Base-by-base conservation (phyloP, 2,888 invertebrate genomes). In the Sinodicranocentrus sp. region DNA sequence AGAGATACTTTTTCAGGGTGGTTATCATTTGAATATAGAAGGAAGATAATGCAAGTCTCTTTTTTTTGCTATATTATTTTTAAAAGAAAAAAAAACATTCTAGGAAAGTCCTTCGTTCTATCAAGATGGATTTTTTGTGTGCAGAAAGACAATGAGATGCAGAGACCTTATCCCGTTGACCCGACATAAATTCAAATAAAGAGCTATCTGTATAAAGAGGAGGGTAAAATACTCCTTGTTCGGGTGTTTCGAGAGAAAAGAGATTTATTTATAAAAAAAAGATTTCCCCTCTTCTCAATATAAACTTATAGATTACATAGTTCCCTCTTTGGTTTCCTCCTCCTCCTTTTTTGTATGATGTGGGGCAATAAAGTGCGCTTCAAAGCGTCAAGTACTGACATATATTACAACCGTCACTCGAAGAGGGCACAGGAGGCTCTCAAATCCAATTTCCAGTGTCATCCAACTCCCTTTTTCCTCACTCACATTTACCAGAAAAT, bases 401-500 rank as follows among this genome's bases (percentile, higher is more conserved):
- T 85, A 85, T 84, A 84, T 85, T 84, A 84, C 84, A 68, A 78
- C 59, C 73, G 78, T 76, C 85, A 82, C 67, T 70, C 28, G 78
- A 72, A 39, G 70, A 71, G 78, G 72, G 83, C 70, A 77, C 65
- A 65, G 57, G 59, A 67, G 82, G 70, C 76, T 76, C 79, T 84
- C 84, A 84, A 86, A 86, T 85, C 84, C 86, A 86, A 87, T 87
- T 86, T 86, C 77, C 84, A 83, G 79, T 80, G 85, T 85, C 86
- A 85, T 85, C 85, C 86, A 80, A 80, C 79, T 85, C 83, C 80
- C 73, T 63, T 71, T 33, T 39, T 73, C 80, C 80, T 71, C 57
- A 57, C 63, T 65, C 76, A 52, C 33, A 79, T 63, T 48, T 44
- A 28, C 70, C n/a, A 8, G 6, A 52, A 68, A 48, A 17, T 52